Evolutionary conservation across 2,888 invertebrate genomes (phyloP).

Genomic region (Archips crataeganus): DNA sequence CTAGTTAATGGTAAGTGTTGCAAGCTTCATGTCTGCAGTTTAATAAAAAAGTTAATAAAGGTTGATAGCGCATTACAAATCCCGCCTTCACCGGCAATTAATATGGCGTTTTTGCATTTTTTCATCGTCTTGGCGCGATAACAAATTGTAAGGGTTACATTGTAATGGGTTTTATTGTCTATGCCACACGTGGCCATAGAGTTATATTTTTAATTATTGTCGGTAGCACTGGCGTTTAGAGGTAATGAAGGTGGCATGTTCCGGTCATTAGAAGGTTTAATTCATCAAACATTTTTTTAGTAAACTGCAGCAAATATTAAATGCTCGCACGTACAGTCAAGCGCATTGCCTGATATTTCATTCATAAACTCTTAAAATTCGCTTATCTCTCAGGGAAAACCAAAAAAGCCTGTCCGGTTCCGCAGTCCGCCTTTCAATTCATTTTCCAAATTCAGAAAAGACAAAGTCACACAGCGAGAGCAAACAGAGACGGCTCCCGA

Average conservation of each 20-base stretch:
- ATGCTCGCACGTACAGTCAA: too few relatives aligned
- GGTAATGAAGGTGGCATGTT: not conserved
- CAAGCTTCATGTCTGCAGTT: slow-evolving; percentile 43
- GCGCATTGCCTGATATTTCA: not conserved
- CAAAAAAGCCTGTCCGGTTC: slow-evolving; percentile 13
- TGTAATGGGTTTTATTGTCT: slow-evolving; percentile 51
- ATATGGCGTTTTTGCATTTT: slow-evolving; percentile 53
- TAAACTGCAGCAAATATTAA: too few relatives aligned
- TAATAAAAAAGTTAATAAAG: slow-evolving; percentile 55
- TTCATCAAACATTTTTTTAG: not conserved
- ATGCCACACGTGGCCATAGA: slow-evolving; percentile 37
- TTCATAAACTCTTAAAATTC: slow-evolving; percentile 5
- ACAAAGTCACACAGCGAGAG: slow-evolving; percentile 37
- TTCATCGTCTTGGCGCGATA: slow-evolving; percentile 45
- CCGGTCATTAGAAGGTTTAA: not conserved
- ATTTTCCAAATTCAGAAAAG: slow-evolving; percentile 41
- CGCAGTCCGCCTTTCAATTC: slow-evolving; percentile 32
- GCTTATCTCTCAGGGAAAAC: slow-evolving; percentile 6
- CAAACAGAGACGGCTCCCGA: slow-evolving; percentile 48
- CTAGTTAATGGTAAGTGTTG: slow-evolving; percentile 44
- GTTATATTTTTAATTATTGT: slow-evolving; percentile 19
- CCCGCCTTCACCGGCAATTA: slow-evolving; percentile 57
- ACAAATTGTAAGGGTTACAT: slow-evolving; percentile 50
- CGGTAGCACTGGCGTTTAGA: slow-evolving; percentile 5
- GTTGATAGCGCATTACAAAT: slow-evolving; percentile 53